These are phyloP conservation scores for Platorchestia sp. DNA, from an alignment of 1,140 invertebrate genomes.

Conservation along the genomic window DNA sequence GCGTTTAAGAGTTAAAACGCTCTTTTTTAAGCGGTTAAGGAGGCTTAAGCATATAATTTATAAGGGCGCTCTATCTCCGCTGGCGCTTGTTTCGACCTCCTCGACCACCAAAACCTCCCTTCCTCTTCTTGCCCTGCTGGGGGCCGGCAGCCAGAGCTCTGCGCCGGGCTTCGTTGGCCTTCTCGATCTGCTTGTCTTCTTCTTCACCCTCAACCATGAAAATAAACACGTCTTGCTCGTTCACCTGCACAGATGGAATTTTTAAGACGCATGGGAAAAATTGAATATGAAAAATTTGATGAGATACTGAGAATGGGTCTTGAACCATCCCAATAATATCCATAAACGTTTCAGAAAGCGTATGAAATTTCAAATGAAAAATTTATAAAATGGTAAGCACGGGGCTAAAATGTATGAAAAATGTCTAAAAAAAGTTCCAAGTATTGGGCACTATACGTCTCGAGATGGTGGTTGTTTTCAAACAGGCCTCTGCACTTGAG, in stretches of 20 bases:
- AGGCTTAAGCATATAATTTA: no score
- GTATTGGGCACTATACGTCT: no score
- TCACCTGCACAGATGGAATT: background rate
- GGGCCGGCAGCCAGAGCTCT: background rate
- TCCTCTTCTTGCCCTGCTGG: slow-evolving; percentile 30
- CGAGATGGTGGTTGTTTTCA: no score
- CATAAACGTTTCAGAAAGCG: background rate
- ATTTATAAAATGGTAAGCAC: background rate
- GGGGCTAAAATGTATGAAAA: background rate
- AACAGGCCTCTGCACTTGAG: no score
- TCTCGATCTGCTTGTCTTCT: slow-evolving; percentile 25
- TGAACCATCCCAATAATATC: background rate
- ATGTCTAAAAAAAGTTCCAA: background rate
- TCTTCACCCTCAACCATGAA: slow-evolving; percentile 18
- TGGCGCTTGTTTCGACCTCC: slow-evolving; percentile 12
- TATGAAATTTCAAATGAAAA: background rate
- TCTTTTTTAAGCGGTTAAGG: no score
- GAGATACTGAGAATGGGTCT: background rate
- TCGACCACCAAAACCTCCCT: slow-evolving; percentile 29
- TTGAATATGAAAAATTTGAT: background rate
- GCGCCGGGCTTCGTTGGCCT: slow-evolving; percentile 23
- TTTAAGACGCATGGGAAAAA: background rate
- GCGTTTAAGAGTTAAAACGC: no score
- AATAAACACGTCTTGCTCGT: background rate
- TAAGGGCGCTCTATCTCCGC: no score